These are phyloP conservation scores for Regulus satrapa DNA, from an alignment of 2,113 vertebrate species.

Conservation along the genomic window DNA sequence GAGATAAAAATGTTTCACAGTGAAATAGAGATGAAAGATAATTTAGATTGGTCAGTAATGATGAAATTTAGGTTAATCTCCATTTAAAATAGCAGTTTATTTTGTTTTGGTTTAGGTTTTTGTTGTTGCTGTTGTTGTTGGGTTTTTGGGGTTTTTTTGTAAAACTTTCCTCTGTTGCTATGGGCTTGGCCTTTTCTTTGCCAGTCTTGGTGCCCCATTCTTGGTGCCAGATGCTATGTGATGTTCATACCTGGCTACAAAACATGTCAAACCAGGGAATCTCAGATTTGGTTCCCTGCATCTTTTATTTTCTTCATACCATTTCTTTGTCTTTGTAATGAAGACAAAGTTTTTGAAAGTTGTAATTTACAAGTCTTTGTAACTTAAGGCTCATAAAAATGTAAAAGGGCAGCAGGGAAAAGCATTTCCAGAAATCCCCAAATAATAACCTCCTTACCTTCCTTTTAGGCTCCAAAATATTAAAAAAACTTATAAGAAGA, in stretches of 20 bases:
- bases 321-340: too few relatives aligned
- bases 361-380: too few relatives aligned
- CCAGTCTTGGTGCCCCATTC: background rate
- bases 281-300: background rate
- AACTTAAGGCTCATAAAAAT: background rate
- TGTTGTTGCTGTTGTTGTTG: too few relatives aligned
- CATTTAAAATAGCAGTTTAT: too few relatives aligned
- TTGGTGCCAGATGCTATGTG: background rate
- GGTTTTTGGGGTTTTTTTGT: background rate
- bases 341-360: too few relatives aligned
- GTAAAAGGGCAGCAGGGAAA: background rate
- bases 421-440: background rate
- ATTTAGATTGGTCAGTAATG: background rate
- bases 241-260: background rate
- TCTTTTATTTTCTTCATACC: background rate
- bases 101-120: too few relatives aligned
- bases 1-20: background rate
- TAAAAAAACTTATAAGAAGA: conserved; percentile 80
- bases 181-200: background rate
- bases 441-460: background rate
- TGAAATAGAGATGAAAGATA: background rate
- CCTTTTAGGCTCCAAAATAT: conserved; percentile 81
- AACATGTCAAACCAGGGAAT: background rate
- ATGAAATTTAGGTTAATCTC: background rate
- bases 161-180: background rate